Percentiles rank a stretch among this genome's conserved stretches.
These are phyloP conservation scores for Astyanax mexicanus DNA, from an alignment of 2,797 vertebrate species.

Conservation along the genomic window DNA sequence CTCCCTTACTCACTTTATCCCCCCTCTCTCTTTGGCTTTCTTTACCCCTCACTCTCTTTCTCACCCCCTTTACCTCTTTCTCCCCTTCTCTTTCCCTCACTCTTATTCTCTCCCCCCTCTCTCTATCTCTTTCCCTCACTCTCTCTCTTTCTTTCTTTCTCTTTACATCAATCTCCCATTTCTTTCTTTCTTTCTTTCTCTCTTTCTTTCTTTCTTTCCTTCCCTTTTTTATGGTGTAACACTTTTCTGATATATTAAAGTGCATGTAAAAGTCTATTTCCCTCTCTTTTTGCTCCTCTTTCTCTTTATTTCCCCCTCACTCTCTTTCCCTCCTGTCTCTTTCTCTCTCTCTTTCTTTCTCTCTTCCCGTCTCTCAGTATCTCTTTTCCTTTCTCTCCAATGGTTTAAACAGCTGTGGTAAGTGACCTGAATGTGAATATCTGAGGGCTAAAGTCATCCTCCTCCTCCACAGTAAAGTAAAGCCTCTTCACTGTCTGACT, in stretches of 20 bases:
- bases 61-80: too few relatives aligned
- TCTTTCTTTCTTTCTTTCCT: constrained; percentile 11
- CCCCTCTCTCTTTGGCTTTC: constrained; percentile 15
- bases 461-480: constrained; percentile 33
- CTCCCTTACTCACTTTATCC: too few relatives aligned
- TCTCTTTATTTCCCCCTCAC: too few relatives aligned
- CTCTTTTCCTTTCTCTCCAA: constrained; percentile 25
- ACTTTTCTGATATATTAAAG: too few relatives aligned
- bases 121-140: too few relatives aligned
- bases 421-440: constrained; percentile 57
- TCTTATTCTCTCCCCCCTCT: too few relatives aligned
- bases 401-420: constrained; percentile 57
- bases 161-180: too few relatives aligned
- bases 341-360: constrained; percentile 9
- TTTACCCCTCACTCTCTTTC: too few relatives aligned
- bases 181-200: too few relatives aligned
- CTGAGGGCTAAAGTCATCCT: constrained; percentile 48
- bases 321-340: constrained; percentile 12
- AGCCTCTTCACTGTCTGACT: constrained; percentile 33
- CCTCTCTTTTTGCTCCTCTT: constrained; percentile 17
- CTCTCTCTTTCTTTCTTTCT: constrained; percentile 17
- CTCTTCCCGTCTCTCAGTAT: too few relatives aligned
- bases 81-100: constrained; percentile 1
- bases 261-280: too few relatives aligned
- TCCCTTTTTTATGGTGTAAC: too few relatives aligned